phyloP scores from a whole-genome alignment of 2,888 invertebrate species.

The Drosophila multiciliata region DNA sequence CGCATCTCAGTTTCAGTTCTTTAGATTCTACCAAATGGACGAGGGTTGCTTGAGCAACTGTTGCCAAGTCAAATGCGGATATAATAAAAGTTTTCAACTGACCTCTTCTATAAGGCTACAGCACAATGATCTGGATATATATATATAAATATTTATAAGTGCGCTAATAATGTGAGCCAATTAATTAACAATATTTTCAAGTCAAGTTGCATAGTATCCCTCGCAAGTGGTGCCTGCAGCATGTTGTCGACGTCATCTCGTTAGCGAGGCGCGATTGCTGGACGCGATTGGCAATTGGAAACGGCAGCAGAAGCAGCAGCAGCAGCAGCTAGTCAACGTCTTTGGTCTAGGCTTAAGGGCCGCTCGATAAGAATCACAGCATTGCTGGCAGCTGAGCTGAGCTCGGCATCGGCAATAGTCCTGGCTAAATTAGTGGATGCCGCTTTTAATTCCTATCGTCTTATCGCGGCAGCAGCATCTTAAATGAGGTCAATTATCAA shows the following conservation, averaged over 20 bases:
- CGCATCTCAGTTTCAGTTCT: conserved; percentile 59
- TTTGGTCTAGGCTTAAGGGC: conserved; percentile 80
- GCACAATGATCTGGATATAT: not conserved
- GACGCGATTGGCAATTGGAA: conserved; percentile 76
- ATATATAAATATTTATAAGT: not conserved
- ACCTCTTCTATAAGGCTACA: not conserved
- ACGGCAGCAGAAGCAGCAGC: conserved; percentile 45
- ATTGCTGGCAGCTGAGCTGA: conserved; percentile 39
- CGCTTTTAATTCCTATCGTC: conserved; percentile 78
- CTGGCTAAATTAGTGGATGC: conserved; percentile 79
- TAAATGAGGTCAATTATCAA: conserved; percentile 82
- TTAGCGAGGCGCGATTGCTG: conserved; percentile 78
- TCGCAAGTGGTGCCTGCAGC: conserved; percentile 71
- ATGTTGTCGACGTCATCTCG: conserved; percentile 77
- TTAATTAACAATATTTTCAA: conserved; percentile 22
- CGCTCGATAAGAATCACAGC: conserved; percentile 72
- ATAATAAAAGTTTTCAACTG: not conserved
- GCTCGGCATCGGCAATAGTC: conserved; percentile 11
- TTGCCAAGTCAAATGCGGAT: not conserved
- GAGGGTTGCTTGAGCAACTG: conserved; percentile 47
- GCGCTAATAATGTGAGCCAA: not conserved
- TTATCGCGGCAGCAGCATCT: conserved; percentile 71
- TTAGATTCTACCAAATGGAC: conserved; percentile 55
- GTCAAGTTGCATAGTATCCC: conserved; percentile 38
- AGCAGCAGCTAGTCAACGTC: conserved; percentile 57